Evolutionary conservation across 1,140 invertebrate genomes (phyloP), one percentile per base, ranked within the genome.

Genomic region (Aphelinus certus): DNA sequence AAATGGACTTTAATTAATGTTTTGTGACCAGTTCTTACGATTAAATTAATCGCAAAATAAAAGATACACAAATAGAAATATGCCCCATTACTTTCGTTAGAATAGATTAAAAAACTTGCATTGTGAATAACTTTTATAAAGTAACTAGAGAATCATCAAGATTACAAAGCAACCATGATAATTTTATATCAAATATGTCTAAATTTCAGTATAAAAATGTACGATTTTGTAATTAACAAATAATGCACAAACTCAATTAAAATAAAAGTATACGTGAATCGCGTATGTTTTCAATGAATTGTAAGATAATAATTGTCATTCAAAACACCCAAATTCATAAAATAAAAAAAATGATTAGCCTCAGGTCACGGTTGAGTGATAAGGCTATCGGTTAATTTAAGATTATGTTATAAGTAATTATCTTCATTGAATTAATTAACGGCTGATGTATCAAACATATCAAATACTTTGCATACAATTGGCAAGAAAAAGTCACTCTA

Each of bases 341-440:
- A 26, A 26, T 26, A 26, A 26, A 26, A 26, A 26, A 26, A 26
- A 69, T 64, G 51, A 69, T 57, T 56, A 7, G 9, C 57, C 61
- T 47, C 10, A 66, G 73, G 68, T 75, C 73, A 75, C 68, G 66
- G 73, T 75, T 75, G 26, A 71, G 66, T 43, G 73, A 75, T 75
- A 75, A 75, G 53, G 48, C 42, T 75, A 75, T 75, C 68, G 7
- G 46, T 43, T 65, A 66, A 64, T 71, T 71, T 71, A 75, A 75
- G 73, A 75, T 75, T 60, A 10, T 47, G 2, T n/a, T 73, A 55
- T 3, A 26, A 26, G 26, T 26, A 26, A 26, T 53, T 70, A 70
- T 75, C 61, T 2, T 4, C 7, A 51, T 55, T 58, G 58, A 75
- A 75, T 75, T 70, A 75, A 75, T 70, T 75, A 53, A 65, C 62